Conservation (phyloP, 2,797 vertebrate species). For the Pristis pectinata region DNA sequence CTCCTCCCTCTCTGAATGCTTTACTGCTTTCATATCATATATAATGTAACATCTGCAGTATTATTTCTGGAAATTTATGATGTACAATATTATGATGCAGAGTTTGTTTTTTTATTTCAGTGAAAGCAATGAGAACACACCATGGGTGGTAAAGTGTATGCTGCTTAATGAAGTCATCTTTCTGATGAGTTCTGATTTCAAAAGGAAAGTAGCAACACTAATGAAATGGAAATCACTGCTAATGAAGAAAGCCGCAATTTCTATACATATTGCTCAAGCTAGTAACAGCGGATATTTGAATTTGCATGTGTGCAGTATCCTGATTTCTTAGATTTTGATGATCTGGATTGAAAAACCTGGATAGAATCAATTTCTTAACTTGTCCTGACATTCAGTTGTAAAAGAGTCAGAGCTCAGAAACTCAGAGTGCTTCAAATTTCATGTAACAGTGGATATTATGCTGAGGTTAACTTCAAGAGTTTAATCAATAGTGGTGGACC, state of each 20-base stretch:
- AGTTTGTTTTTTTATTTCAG: background rate
- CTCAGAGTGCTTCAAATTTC: background rate
- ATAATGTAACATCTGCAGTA: background rate
- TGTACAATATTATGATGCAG: background rate
- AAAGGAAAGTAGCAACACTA: constrained; percentile 3
- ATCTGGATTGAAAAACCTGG: too few relatives aligned
- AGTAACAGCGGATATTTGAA: background rate
- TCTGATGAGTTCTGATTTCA: constrained; percentile 23
- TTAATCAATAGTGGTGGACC: background rate
- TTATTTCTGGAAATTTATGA: background rate
- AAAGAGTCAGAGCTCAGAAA: background rate
- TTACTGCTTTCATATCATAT: background rate
- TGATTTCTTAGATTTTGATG: background rate
- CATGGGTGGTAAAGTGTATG: constrained; percentile 15
- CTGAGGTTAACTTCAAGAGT: background rate
- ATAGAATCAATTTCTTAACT: background rate
- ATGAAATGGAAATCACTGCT: constrained; percentile 6
- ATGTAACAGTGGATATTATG: background rate
- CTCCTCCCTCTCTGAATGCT: background rate
- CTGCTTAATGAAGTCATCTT: constrained; percentile 26
- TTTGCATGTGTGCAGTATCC: background rate
- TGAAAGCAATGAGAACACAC: constrained; percentile 25
- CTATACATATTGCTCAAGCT: background rate
- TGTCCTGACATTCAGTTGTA: background rate
- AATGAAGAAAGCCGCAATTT: constrained; percentile 12